Evolutionary conservation across 1,140 invertebrate genomes (phyloP).

Genomic region (Drosophila grimshawi): DNA sequence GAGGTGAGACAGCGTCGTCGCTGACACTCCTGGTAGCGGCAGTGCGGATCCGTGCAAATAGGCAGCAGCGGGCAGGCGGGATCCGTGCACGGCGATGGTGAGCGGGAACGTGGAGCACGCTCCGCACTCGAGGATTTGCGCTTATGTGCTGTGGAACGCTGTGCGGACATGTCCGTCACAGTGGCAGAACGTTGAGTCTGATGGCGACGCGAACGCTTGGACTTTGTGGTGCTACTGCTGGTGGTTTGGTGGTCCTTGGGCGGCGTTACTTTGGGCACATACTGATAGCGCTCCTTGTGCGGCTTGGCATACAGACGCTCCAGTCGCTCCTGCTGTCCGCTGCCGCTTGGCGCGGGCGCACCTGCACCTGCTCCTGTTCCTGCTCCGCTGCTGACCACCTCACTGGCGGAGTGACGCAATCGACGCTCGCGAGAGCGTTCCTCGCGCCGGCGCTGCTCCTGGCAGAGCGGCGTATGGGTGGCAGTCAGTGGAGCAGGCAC

Average conservation of each 20-base stretch:
- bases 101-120: conserved; percentile 73
- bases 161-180: conserved; percentile 80
- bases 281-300: conserved; percentile 83
- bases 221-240: conserved; percentile 31
- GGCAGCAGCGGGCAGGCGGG: conserved; percentile 80
- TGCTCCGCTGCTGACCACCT: conserved; percentile 57
- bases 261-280: conserved; percentile 71
- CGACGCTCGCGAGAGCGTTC: conserved; percentile 63
- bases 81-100: conserved; percentile 82
- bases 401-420: conserved; percentile 77
- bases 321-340: conserved; percentile 49
- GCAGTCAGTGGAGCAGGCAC: conserved; percentile 51
- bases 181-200: conserved; percentile 84
- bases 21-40: conserved; percentile 78
- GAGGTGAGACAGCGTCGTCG: conserved; percentile 63
- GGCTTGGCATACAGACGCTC: conserved; percentile 79
- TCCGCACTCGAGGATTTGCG: conserved; percentile 83
- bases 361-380: conserved; percentile 9
- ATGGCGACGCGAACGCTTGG: conserved; percentile 79
- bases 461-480: conserved; percentile 55
- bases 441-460: conserved; percentile 55
- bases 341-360: conserved; percentile 19
- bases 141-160: conserved; percentile 59
- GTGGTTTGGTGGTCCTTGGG: conserved; percentile 20
- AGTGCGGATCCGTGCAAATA: conserved; percentile 84